Percentiles rank a stretch among this genome's conserved stretches.
These are phyloP conservation scores for Hemiscyllium ocellatum DNA, from an alignment of 2,113 vertebrate species.

Conservation along the genomic window DNA sequence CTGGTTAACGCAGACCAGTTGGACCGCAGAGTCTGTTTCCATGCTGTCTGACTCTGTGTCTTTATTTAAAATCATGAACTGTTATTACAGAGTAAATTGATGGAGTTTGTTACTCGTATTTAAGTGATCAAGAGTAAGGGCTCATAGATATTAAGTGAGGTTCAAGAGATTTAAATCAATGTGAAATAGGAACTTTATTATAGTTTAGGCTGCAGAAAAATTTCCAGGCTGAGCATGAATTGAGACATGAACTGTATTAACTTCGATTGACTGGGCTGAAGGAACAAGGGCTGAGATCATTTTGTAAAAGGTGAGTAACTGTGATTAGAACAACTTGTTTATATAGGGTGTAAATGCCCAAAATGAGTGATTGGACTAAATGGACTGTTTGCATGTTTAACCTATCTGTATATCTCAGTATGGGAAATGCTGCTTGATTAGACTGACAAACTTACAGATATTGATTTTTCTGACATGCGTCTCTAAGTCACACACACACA, in stretches of 20 bases:
- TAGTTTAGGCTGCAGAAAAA: neutral
- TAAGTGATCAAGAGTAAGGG: neutral
- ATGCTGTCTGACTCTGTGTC: too few species aligned
- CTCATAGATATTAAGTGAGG: neutral
- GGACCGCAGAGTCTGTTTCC: too few species aligned
- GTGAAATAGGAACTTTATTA: neutral
- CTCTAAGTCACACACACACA: neutral
- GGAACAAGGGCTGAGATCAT: neutral
- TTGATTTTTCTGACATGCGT: neutral
- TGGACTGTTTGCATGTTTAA: neutral
- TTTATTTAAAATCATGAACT: neutral
- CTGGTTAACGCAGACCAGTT: too few species aligned
- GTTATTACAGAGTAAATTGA: neutral
- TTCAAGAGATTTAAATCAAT: neutral
- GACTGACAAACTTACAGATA: neutral
- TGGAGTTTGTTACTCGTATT: neutral
- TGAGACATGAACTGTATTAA: neutral
- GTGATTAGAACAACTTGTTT: neutral
- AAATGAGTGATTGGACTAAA: neutral
- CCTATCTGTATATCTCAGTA: neutral
- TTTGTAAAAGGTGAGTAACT: neutral
- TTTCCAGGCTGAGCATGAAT: neutral
- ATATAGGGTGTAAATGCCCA: neutral
- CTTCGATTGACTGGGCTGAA: neutral
- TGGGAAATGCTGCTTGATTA: neutral